These are phyloP conservation scores for Gymnoscelis rufifasciata DNA, from an alignment of 2,888 invertebrate genomes.

Conservation along the genomic window DNA sequence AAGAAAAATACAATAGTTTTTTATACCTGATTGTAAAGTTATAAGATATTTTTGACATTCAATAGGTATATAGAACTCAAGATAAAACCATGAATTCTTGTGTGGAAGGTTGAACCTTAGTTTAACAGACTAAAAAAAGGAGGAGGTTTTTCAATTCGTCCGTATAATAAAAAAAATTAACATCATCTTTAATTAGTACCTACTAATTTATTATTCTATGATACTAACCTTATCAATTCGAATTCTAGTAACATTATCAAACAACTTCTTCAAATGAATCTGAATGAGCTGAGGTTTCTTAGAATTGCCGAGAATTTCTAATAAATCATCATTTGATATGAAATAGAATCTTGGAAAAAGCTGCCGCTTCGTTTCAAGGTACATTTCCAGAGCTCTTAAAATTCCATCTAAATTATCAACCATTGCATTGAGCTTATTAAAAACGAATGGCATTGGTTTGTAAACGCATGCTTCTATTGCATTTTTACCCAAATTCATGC, in stretches of 20 bases:
- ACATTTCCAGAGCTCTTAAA: slow-evolving; percentile 89
- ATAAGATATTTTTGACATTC: too few relatives aligned
- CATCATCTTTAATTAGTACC: too few relatives aligned
- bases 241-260: slow-evolving; percentile 89
- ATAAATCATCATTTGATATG: slow-evolving; percentile 82
- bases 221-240: slow-evolving; percentile 79
- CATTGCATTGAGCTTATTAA: slow-evolving; percentile 84
- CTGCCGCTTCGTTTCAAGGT: slow-evolving; percentile 92
- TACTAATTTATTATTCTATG: not conserved
- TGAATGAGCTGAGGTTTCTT: slow-evolving; percentile 90
- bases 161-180: too few relatives aligned
- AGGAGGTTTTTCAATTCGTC: too few relatives aligned
- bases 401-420: slow-evolving; percentile 87
- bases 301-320: slow-evolving; percentile 92
- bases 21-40: too few relatives aligned
- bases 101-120: too few relatives aligned
- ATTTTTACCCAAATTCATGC: slow-evolving; percentile 75
- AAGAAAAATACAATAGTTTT: too few relatives aligned
- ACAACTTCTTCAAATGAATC: slow-evolving; percentile 91
- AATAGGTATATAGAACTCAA: too few relatives aligned
- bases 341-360: slow-evolving; percentile 88
- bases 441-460: slow-evolving; percentile 79
- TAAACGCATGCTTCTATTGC: slow-evolving; percentile 82
- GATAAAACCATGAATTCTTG: too few relatives aligned
- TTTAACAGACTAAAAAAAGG: too few relatives aligned